Base-by-base conservation (phyloP, 2,888 invertebrate genomes). In the Plebejus melissa region DNA sequence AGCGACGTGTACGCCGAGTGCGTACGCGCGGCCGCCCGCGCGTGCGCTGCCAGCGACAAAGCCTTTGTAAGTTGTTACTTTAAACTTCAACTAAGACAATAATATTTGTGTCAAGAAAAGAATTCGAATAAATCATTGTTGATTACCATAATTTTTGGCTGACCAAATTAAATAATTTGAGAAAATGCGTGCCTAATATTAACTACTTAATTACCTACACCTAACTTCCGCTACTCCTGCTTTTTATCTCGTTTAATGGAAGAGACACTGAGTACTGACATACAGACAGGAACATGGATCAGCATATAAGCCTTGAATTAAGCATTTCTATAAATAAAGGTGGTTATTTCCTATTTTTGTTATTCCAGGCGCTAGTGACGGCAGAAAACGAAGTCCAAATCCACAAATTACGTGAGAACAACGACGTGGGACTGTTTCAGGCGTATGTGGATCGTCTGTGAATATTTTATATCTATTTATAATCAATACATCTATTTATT, bases 1-100 rank as follows among this genome's bases (percentile, higher is more conserved):
- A 91, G 92, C 76, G 92, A 92, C 77, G 90, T 92, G 7, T 80
- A 83, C 71, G 85, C 88, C 0, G 80, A 81, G 50, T 78, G 77
- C 54, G 78, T 79, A 0, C 78, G 77, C 4, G 80, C 82, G 0
- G 80, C 81, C 0, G 85, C 83, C 0, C 58, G 76, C 0, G 70
- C 76, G 1, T 82, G 83, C 71, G 77, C 77, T 0, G 79, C 81
- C 0, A 80, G 77, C 0, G 84, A 83, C n/a, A 80, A 77, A 41
- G 78, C 81, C 1, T 74, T 90, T 82, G 90, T 89, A 76, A 82
- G 85, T 79, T 70, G n/a, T 69, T 58, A 58, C 22, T 16, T 16
- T 57, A 7, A 41, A 46, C 46, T 46, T 46, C 46, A 46, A 46
- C 41, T 41, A 22, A 22, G 22, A 41, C 41, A 41, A 41, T 7